phyloP scores from a whole-genome alignment of 2,113 vertebrate species.

The Mesembrinibis cayennensis region DNA sequence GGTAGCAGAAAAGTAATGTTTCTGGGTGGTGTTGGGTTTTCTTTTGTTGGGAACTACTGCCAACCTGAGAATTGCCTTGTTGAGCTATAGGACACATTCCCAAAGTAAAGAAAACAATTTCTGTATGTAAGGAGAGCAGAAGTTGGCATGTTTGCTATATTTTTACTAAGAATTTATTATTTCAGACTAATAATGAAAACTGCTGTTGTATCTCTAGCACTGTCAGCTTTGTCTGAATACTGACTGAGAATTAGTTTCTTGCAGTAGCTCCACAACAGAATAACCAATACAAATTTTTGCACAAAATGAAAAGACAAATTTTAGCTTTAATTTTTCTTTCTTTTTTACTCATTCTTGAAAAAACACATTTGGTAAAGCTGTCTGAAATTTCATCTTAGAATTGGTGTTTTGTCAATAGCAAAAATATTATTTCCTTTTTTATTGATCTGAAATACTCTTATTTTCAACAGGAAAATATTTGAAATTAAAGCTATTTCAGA shows the following conservation, averaged over 20 bases:
- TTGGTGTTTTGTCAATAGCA: background rate
- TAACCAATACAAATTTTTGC: background rate
- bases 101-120: background rate
- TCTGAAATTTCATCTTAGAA: background rate
- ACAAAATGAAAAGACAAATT: background rate
- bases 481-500: background rate
- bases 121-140: background rate
- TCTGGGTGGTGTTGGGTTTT: background rate
- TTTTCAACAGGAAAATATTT: background rate
- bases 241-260: background rate
- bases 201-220: background rate
- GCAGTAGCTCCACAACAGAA: background rate
- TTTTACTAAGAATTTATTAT: background rate
- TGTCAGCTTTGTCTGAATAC: background rate
- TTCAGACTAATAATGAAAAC: background rate
- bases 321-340: background rate
- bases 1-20: background rate
- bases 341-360: background rate
- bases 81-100: background rate
- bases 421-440: background rate
- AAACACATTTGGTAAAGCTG: background rate
- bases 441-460: background rate
- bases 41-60: background rate
- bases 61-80: background rate
- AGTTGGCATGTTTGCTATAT: background rate